phyloP scores from a whole-genome alignment of 2,113 vertebrate species.

The Neomonachus schauinslandi region DNA sequence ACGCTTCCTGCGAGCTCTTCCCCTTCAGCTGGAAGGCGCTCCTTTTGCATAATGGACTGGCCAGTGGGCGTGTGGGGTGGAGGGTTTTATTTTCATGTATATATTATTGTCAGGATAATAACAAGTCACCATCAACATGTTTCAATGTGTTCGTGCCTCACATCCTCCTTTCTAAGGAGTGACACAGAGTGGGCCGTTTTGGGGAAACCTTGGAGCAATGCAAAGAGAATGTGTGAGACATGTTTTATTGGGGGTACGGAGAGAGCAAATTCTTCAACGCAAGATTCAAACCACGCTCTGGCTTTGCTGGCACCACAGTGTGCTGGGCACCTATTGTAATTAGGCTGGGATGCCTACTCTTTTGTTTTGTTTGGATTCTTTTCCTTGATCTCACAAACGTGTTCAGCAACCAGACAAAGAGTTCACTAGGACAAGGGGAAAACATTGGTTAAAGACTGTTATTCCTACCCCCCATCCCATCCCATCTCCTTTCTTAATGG shows the following conservation, averaged over 20 bases:
- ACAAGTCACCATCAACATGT: background rate
- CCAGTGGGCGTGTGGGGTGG: background rate
- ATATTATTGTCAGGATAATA: background rate
- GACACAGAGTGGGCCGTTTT: background rate
- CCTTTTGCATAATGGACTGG: background rate
- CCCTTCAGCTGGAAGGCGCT: constrained; percentile 4
- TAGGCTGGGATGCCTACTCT: constrained; percentile 53
- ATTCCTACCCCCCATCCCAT: background rate
- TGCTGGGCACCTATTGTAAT: constrained; percentile 23
- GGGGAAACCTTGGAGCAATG: constrained; percentile 47
- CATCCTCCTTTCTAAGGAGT: constrained; percentile 7
- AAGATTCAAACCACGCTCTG: background rate
- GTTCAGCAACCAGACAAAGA: constrained; percentile 58
- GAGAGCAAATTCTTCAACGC: constrained; percentile 25
- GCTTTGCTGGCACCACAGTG: background rate
- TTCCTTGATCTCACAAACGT: constrained; percentile 21
- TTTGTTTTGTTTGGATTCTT: constrained; percentile 72
- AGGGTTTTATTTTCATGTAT: background rate
- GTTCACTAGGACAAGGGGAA: background rate
- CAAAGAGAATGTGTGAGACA: constrained; percentile 23
- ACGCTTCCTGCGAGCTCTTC: constrained; percentile 68
- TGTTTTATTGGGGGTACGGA: background rate
- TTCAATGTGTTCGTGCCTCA: background rate
- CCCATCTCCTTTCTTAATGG: background rate
- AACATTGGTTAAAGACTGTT: background rate